These are phyloP conservation scores for Varanus salvator DNA, from an alignment of 2,113 vertebrate species.

Conservation along the genomic window DNA sequence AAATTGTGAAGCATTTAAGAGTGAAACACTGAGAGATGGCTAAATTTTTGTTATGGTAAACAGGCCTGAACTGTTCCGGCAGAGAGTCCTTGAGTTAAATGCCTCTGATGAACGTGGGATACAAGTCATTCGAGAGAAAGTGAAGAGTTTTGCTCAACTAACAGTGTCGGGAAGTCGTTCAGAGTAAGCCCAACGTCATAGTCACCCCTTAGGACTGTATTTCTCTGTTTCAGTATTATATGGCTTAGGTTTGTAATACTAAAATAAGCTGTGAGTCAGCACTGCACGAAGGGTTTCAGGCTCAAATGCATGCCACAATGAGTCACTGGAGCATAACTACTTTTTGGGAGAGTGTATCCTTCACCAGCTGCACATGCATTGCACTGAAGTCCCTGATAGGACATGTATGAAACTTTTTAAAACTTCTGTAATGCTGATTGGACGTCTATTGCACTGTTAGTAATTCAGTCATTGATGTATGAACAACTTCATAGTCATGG, in stretches of 20 bases:
- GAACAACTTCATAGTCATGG: background rate
- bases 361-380: background rate
- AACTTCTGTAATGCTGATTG: background rate
- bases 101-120: conserved; percentile 98
- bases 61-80: conserved; percentile 90
- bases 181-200: conserved; percentile 84
- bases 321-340: background rate
- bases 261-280: conserved; percentile 38
- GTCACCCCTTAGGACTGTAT: background rate
- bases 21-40: background rate
- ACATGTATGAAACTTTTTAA: background rate
- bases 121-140: conserved; percentile 95
- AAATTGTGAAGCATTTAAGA: background rate
- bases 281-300: conserved; percentile 4
- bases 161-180: conserved; percentile 88
- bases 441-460: background rate
- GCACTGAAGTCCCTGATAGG: conserved; percentile 1
- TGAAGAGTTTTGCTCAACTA: conserved; percentile 95
- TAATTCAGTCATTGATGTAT: background rate
- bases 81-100: conserved; percentile 95
- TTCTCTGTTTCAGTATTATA: conserved; percentile 16
- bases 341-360: background rate
- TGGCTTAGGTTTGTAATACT: conserved; percentile 31
- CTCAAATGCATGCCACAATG: background rate
- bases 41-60: conserved; percentile 35